Evolutionary conservation across 64 coral and sea anemone genomes (phyloP).

Genomic region (Pocillopora damicornis): DNA sequence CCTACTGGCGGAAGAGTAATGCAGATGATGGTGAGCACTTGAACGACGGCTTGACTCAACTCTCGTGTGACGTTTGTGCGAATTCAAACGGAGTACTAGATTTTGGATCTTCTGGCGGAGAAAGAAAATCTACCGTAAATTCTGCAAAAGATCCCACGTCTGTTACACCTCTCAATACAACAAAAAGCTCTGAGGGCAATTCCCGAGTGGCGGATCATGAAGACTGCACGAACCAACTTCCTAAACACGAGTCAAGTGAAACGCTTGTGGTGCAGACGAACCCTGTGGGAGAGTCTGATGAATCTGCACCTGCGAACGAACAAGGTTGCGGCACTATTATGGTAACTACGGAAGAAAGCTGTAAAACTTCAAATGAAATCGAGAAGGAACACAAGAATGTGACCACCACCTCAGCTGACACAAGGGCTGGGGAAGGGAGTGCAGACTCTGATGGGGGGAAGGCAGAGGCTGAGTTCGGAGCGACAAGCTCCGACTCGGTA

Average conservation of each 20-base stretch:
- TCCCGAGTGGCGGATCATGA: neutral
- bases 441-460: neutral
- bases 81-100: neutral
- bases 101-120: neutral
- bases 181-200: neutral
- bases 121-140: neutral
- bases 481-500: neutral
- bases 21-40: neutral
- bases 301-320: neutral
- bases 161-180: neutral
- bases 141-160: neutral
- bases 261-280: neutral
- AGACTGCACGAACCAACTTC: neutral
- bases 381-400: neutral
- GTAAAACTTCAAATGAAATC: neutral
- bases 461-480: neutral
- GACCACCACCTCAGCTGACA: neutral
- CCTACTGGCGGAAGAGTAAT: neutral
- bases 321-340: neutral
- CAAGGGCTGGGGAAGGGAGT: neutral
- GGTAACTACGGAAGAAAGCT: neutral
- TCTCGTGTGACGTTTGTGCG: neutral
- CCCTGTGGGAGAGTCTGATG: neutral
- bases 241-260: neutral
- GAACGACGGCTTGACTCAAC: neutral